Base-by-base conservation (phyloP, 1,140 invertebrate genomes). In the Dufourea novaeangliae region DNA sequence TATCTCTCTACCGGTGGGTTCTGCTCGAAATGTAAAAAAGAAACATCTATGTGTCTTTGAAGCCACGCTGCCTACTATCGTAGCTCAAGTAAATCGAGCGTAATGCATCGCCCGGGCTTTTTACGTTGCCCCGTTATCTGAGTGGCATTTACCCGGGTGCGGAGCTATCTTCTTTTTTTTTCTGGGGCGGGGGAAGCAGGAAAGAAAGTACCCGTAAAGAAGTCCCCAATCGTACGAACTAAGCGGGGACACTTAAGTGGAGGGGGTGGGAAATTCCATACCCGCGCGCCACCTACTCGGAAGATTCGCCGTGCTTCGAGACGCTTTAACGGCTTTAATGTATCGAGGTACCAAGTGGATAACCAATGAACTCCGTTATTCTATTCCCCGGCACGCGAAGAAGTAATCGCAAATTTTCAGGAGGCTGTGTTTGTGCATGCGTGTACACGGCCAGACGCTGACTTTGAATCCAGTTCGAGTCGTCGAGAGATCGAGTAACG, bases 11-110 rank as follows among this genome's bases (percentile, higher is more conserved):
- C 46, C 50, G 0, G 12, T 7, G 10, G 32, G 17, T 61, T 34
- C 22, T 50, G 41, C 56, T n/a, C n/a, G 52, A 68, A 44, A 57
- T 75, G 37, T 57, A 67, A 64, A 59, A 68, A 67, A 64, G 46
- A 68, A 46, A 27, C 39, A 46, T 39, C 37, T 22, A 14, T 44
- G 73, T 41, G 41, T 75, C 73, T 68, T 68, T 59, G 22, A n/a
- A 39, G 39, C 25, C 59, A 2, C 5, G 0, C n/a, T 59, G 27
- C 32, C 52, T 57, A n/a, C n/a, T n/a, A n/a, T 11, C 29, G 39
- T 75, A 46, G 63, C 39, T 59, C 63, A 75, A 75, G 52, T 75
- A 75, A 75, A 75, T 75, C 73, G 73, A 75, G 73, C 64, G 73
- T 75, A 67, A 75, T 17, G 39, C 59, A 59, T 57, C 63, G 29